phyloP scores from a whole-genome alignment of 1,140 invertebrate genomes.

The Neodiprion pinetum region DNA sequence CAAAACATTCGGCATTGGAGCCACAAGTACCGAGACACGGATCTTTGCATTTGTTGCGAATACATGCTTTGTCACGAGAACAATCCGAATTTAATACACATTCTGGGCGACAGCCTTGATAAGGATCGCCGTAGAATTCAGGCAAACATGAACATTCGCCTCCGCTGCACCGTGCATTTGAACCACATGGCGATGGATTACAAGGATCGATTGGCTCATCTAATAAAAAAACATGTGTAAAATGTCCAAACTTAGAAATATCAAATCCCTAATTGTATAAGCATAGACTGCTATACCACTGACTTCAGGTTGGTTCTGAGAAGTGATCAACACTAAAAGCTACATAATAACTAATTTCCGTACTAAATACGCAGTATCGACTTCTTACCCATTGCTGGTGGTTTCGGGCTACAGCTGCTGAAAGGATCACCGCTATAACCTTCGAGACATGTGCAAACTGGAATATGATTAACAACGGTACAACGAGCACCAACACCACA shows the following conservation, averaged over 20 bases:
- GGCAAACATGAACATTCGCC: conserved; percentile 68
- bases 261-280: too few relatives aligned
- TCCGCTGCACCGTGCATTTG: conserved; percentile 69
- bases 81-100: conserved; percentile 77
- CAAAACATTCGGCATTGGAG: conserved; percentile 71
- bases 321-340: too few relatives aligned
- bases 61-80: conserved; percentile 71
- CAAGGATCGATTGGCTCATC: conserved; percentile 59
- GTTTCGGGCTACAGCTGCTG: conserved; percentile 63
- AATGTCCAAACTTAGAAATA: too few relatives aligned
- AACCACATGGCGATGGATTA: conserved; percentile 71
- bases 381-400: conserved; percentile 16
- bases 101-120: conserved; percentile 71
- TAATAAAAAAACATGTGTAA: conserved; percentile 25
- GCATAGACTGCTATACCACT: too few relatives aligned
- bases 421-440: conserved; percentile 76
- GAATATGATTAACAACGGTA: conserved; percentile 72
- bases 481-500: conserved; percentile 78
- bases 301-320: too few relatives aligned
- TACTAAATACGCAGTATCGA: not conserved
- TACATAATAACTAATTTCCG: too few relatives aligned
- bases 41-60: conserved; percentile 77
- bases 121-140: conserved; percentile 72
- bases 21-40: conserved; percentile 78
- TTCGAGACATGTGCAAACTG: conserved; percentile 74